phyloP scores from a whole-genome alignment of 1,140 invertebrate species.

The Macrobrachium rosenbergii region DNA sequence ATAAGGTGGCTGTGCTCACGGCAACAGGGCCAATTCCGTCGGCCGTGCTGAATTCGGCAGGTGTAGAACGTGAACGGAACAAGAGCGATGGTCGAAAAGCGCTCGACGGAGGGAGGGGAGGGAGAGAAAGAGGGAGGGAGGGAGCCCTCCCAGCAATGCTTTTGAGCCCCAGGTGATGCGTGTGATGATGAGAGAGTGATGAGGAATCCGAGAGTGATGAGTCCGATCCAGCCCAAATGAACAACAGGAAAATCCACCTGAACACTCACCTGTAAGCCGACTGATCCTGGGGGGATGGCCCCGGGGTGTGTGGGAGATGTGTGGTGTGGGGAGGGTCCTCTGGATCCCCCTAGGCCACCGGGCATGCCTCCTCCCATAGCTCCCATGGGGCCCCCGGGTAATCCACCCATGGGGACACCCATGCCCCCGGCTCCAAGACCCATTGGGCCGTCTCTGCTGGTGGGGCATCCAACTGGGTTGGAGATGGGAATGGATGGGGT shows the following conservation, averaged over 20 bases:
- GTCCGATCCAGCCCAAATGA: no score
- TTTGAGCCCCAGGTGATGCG: background rate
- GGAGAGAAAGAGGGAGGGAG: background rate
- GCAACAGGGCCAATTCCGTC: no score
- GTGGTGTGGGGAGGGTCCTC: conserved; percentile 69
- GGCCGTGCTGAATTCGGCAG: no score
- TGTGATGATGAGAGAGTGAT: background rate
- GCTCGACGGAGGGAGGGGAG: conserved; percentile 7
- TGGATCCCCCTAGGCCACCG: conserved; percentile 47
- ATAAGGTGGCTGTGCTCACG: background rate
- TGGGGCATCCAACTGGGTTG: conserved; percentile 25
- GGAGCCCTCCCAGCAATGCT: no score
- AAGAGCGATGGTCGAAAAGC: no score
- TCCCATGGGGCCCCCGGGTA: conserved; percentile 47
- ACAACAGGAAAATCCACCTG: no score
- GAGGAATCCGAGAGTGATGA: no score
- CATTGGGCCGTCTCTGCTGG: conserved; percentile 47
- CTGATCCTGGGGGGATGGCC: conserved; percentile 32
- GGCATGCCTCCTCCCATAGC: conserved; percentile 43
- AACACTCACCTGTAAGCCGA: conserved; percentile 51
- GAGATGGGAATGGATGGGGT: conserved; percentile 41
- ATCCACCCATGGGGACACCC: conserved; percentile 46
- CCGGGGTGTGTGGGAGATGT: conserved; percentile 58
- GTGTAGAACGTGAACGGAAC: no score
- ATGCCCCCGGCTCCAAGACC: conserved; percentile 47